Evolutionary conservation across 2,113 vertebrate genomes (phyloP), one percentile per base, ranked within the genome.

Genomic region (Pachyramphus minor): DNA sequence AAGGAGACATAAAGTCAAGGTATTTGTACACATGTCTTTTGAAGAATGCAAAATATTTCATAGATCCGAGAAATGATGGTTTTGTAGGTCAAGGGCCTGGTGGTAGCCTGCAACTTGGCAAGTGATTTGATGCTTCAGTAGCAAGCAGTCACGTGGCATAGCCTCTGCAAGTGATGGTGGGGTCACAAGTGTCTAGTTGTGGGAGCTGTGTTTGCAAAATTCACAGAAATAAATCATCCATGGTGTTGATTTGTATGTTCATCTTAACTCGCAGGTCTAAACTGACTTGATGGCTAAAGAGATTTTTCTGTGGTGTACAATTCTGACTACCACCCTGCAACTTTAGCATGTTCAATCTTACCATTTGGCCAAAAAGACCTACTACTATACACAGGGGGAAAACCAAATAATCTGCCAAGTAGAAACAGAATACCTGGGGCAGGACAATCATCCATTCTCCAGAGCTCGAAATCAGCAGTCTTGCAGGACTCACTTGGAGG

Each of bases 291-390:
- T 45, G 28, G 68, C 33, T 79, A 79, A 94, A 35, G 35, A 82
- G 8, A 55, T 62, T 85, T 84, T 96, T 93, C 49, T 72, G 42
- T 41, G 21, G n/a, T 94, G 83, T 92, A 64, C 35, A 33, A 59
- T 58, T 76, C 66, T 80, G 63, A 90, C 68, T 24, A 66, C 45
- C 52, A 92, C 33, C 50, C 94, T 96, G n/a, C 42, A 97, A 96
- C 93, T 97, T 97, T 33, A 90, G 31, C 62, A 72, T 35, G 50
- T 72, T 83, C 68, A 87, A 89, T 63, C 50, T 84, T 90, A 94
- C 45, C 44, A 97, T 97, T 97, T 95, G 84, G 39, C 76, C 71
- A 69, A 93, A 95, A 72, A 92, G 25, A 87, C 56, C 63, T 94
- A 95, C 39, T 71, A 94, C 88, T 95, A 97, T 22, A 66, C 25